Percentiles rank a stretch among this genome's conserved stretches.
Conservation (phyloP, 2,113 vertebrate species). For the Rostratula benghalensis region DNA sequence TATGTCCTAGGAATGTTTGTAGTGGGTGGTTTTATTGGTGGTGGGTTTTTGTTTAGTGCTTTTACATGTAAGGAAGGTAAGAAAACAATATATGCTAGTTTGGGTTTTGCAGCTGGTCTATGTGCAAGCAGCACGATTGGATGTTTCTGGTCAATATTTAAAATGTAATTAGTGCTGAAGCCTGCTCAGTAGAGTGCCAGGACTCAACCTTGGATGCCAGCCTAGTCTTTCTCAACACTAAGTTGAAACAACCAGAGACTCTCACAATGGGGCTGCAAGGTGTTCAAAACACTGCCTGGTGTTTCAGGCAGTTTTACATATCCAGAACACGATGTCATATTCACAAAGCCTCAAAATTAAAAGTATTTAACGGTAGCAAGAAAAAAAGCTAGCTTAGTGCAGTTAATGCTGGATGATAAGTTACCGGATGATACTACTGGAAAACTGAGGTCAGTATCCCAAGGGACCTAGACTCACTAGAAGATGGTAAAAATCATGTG, state of each 20-base stretch:
- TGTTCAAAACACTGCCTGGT: not conserved
- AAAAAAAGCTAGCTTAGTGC: not conserved
- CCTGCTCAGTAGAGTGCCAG: not conserved
- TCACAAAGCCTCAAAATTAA: not conserved
- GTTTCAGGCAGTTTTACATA: not conserved
- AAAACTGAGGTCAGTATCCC: slow-evolving; percentile 57
- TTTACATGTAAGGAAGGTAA: not conserved
- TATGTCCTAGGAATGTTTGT: not conserved
- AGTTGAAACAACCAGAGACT: not conserved
- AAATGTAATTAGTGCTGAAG: not conserved
- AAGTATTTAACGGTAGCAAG: not conserved
- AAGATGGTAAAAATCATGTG: slow-evolving; percentile 36
- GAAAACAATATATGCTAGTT: not conserved
- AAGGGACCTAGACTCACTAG: not conserved
- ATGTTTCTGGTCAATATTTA: not conserved
- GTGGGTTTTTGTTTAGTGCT: not conserved
- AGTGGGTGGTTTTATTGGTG: not conserved
- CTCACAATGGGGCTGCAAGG: not conserved
- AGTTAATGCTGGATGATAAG: not conserved
- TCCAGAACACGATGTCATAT: not conserved
- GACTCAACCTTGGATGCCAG: not conserved
- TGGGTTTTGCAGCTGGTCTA: not conserved
- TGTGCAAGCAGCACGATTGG: not conserved
- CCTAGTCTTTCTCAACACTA: not conserved
- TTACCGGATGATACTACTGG: slow-evolving; percentile 36